These are phyloP conservation scores for Berghia stephanieae DNA, from an alignment of 1,140 invertebrate species.

Conservation along the genomic window DNA sequence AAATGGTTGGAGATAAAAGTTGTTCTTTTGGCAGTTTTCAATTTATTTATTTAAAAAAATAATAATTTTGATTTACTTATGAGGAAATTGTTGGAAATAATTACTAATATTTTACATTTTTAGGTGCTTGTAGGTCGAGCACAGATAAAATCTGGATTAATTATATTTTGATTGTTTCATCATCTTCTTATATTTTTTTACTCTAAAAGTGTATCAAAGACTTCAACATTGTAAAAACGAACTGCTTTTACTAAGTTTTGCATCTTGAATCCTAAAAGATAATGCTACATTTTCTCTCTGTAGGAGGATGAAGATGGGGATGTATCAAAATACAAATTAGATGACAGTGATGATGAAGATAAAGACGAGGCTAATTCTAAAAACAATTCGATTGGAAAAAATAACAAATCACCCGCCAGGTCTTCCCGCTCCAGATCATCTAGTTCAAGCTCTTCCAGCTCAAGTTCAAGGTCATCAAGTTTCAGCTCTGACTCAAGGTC, in stretches of 20 bases:
- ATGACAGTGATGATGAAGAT: slow-evolving; percentile 67
- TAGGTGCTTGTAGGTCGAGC: not conserved
- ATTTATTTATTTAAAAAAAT: too few species aligned
- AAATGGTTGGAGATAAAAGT: too few species aligned
- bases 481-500: slow-evolving; percentile 38
- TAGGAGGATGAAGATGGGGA: slow-evolving; percentile 68
- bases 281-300: not conserved
- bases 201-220: not conserved
- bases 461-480: slow-evolving; percentile 40
- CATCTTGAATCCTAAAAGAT: not conserved
- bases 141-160: not conserved
- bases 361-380: slow-evolving; percentile 19
- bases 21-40: too few species aligned
- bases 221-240: not conserved
- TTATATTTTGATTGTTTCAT: not conserved
- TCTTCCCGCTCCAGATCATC: slow-evolving; percentile 49
- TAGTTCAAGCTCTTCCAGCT: slow-evolving; percentile 47
- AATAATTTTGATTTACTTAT: too few species aligned
- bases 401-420: slow-evolving; percentile 15
- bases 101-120: not conserved
- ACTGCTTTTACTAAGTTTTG: not conserved
- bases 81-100: too few species aligned
- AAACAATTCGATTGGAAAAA: not conserved
- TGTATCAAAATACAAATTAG: slow-evolving; percentile 84
- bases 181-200: not conserved